Evolutionary conservation across 2,113 vertebrate species (phyloP).

Genomic region (Scytalopus superciliaris): DNA sequence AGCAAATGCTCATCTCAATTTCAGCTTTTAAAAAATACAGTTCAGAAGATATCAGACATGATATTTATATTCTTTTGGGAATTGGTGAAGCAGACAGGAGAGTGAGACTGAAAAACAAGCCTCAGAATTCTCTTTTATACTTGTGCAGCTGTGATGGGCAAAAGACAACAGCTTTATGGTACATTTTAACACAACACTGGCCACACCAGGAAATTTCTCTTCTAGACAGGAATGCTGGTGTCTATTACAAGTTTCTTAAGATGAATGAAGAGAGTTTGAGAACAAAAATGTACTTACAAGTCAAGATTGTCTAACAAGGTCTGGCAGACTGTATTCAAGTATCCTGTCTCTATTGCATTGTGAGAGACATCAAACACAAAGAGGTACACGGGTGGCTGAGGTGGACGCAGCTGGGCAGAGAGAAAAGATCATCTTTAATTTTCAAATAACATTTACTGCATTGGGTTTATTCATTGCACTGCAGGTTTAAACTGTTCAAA

Average conservation of each 20-base stretch:
- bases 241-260: neutral
- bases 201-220: neutral
- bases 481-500: neutral
- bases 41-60: neutral
- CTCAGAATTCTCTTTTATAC: neutral
- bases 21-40: neutral
- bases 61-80: neutral
- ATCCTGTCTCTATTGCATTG: slow-evolving; percentile 94
- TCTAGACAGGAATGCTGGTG: neutral
- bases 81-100: neutral
- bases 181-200: neutral
- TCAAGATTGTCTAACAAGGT: slow-evolving; percentile 92
- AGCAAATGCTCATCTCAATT: neutral
- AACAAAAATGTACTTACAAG: slow-evolving; percentile 78
- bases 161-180: neutral
- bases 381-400: slow-evolving; percentile 95
- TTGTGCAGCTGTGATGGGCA: neutral
- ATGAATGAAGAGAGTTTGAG: neutral
- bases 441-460: neutral
- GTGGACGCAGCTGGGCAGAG: slow-evolving; percentile 86
- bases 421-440: neutral
- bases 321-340: slow-evolving; percentile 91
- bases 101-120: neutral
- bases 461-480: neutral
- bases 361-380: slow-evolving; percentile 95